Evolutionary conservation across 2,797 vertebrate genomes (phyloP), one percentile per base, ranked within the genome.

Genomic region (Neostethus bicornis): DNA sequence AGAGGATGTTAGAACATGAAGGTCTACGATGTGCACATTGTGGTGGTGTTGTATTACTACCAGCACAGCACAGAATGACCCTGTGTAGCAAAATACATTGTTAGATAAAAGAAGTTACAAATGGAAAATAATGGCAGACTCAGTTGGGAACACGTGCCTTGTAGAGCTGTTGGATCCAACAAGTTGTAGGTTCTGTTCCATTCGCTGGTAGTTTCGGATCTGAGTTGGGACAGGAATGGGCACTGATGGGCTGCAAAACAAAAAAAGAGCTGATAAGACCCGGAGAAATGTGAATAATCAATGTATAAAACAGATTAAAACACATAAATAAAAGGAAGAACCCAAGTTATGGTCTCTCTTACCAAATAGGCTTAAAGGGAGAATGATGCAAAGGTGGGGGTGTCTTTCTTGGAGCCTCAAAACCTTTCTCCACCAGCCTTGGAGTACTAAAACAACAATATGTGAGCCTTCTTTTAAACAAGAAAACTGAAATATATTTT

Each of bases 151-250:
- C 4, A 80, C 91, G 72, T 64, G 93, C 96, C 93, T 91, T 9
- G 90, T 89, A 14, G 88, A 93, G 63, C 85, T 44, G 48, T 85
- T 88, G 0, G 90, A 87, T 29, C 85, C 81, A 0, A 88, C 91
- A 0, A 92, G 90, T 47, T 94, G 93, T 32, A 95, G 88, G 71
- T 97, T 96, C 88, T 95, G 94, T 56, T 95, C 94, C 1, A 99
- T 94, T 20, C 95, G 94, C 34, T 93, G 93, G 87, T 96, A 99
- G 87, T 98, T 98, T 10, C 92, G 93, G 54, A 97, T 92, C 67
- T 99, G 97, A 0, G 95, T 95, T 2, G 97, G 97, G 24, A 99
- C 97, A 0, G 97, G 97, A 79, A 99, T 95, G 73, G 97, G 94
- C 56, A 95, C 90, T 0, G 97, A 94, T 49, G 84, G 93, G 13